Evolutionary conservation across 2,113 vertebrate species (phyloP), one percentile per base, ranked within the genome.

Genomic region (Orthonyx spaldingii): DNA sequence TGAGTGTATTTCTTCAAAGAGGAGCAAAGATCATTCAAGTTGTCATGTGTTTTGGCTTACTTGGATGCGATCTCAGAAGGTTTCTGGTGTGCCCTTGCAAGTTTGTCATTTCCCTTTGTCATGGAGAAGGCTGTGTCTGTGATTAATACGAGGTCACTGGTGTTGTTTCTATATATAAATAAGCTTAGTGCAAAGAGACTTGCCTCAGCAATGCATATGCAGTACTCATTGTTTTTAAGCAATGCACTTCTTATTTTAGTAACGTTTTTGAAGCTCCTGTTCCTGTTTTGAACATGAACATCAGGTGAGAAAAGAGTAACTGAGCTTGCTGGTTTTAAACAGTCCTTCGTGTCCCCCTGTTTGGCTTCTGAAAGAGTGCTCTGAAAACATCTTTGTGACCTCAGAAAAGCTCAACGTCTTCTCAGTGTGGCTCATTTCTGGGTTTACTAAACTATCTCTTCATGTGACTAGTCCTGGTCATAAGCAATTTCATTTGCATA

Each of bases 241-340:
- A 93, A 75, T 32, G 46, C 27, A 28, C 32, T 95, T 84, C 88
- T 95, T 89, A 95, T 75, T 96, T 96, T 91, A 95, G 90, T 60
- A 86, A 71, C 49, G 6, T 76, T 87, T 93, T 86, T 46, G 72
- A 92, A 87, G 72, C 0, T 0, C 28, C 26, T 71, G 66, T 94
- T 94, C 68, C 83, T 84, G 72, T 95, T 94, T 81, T 78, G 64
- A 33, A 44, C 26, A 5, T 14, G 60, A 81, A 19, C 24, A 27
- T 90, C 64, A 81, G 44, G 56, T 75, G 79, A 89, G 92, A 81
- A 81, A 77, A 84, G 47, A 30, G 52, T 75, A 50, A 70, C 50
- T 27, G 56, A 60, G 13, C 53, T 81, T 78, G 39, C 32, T 81
- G 50, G 33, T 75, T 95, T 93, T 70, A 52, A 84, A 68, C n/a